Percentiles rank a stretch among this genome's conserved stretches.
Evolutionary conservation across 2,797 vertebrate species (phyloP).

Genomic region (Buceros bicornis): DNA sequence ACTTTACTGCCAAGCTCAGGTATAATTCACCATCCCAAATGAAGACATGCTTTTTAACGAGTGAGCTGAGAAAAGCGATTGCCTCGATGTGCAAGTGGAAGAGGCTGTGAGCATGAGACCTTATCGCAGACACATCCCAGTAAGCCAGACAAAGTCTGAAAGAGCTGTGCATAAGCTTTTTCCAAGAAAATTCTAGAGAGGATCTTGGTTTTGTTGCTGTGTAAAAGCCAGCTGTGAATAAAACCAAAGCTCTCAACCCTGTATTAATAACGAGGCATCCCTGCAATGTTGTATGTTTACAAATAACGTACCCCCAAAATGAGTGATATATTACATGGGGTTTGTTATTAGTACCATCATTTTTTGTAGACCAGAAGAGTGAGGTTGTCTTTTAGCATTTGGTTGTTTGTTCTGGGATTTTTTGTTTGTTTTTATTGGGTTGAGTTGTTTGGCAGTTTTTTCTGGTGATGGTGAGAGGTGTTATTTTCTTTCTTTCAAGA

Average conservation of each 20-base stretch:
- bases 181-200: not conserved
- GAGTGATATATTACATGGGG: not conserved
- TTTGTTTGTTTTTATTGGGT: not conserved
- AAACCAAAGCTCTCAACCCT: not conserved
- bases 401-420: not conserved
- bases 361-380: not conserved
- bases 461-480: rapidly evolving
- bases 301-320: not conserved
- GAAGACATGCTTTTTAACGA: not conserved
- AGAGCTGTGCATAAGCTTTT: not conserved
- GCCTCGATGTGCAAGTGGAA: not conserved
- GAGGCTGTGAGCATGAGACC: not conserved
- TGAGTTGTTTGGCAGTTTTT: not conserved
- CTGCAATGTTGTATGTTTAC: not conserved
- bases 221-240: not conserved
- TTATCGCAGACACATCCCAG: rapidly evolving
- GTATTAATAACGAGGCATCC: not conserved
- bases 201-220: not conserved
- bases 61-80: not conserved
- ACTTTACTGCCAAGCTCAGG: not conserved
- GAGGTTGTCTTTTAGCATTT: not conserved
- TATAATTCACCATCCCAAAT: rapidly evolving
- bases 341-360: not conserved
- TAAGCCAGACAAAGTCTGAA: not conserved
- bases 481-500: not conserved